Percentiles rank a stretch among this genome's conserved stretches.
These are phyloP conservation scores for Harpalus rubripes DNA, from an alignment of 2,888 invertebrate species.

Conservation along the genomic window DNA sequence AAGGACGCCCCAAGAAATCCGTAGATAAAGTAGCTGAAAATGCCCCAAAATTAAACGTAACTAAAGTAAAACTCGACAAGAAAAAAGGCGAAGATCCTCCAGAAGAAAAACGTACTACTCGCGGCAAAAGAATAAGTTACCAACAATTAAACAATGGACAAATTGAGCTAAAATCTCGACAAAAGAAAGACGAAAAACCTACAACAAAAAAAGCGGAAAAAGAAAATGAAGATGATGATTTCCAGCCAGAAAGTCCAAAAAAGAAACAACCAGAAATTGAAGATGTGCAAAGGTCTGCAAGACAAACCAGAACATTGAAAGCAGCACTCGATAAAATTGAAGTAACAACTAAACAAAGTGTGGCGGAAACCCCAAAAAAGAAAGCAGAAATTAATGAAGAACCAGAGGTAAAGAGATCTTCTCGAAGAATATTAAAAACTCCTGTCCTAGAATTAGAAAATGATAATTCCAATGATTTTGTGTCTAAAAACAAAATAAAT, in stretches of 20 bases:
- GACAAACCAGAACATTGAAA: background rate
- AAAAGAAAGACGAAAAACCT: background rate
- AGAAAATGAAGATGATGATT: slow-evolving; percentile 3
- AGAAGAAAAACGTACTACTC: slow-evolving; percentile 7
- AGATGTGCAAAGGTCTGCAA: background rate
- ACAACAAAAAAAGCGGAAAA: too few relatives aligned
- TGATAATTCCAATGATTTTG: slow-evolving; percentile 42
- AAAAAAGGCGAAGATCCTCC: background rate
- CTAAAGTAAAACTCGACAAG: background rate
- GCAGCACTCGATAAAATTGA: background rate
- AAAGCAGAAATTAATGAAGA: background rate
- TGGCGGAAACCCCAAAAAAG: background rate
- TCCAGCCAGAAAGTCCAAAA: background rate
- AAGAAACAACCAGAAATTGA: too few relatives aligned
- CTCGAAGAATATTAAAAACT: background rate
- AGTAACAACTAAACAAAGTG: background rate
- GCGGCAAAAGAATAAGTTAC: slow-evolving; percentile 25
- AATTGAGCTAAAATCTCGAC: slow-evolving; percentile 1
- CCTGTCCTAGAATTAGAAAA: background rate
- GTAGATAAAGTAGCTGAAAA: slow-evolving; percentile 23
- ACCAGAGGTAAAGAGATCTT: background rate
- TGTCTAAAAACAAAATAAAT: slow-evolving; percentile 3
- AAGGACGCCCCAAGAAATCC: slow-evolving; percentile 14
- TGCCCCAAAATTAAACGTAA: slow-evolving; percentile 18
- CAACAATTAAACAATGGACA: slow-evolving; percentile 4